phyloP scores from a whole-genome alignment of 2,888 invertebrate genomes.

The Hemicrepidius hirtus region DNA sequence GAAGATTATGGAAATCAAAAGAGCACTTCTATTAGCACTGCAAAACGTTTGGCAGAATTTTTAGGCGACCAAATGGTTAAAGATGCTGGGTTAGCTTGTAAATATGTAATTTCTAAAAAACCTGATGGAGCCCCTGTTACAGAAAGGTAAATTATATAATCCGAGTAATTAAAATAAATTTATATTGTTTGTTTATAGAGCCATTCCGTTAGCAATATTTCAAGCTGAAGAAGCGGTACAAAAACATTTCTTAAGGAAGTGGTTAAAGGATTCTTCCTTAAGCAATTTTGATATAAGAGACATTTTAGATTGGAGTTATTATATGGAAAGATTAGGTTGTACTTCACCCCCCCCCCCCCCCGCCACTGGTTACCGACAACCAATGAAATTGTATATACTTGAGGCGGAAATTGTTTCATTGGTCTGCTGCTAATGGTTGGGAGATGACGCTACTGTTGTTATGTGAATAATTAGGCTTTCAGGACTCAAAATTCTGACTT shows the following conservation, averaged over 20 bases:
- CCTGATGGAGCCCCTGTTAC: constrained; percentile 95
- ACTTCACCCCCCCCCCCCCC: too few species aligned
- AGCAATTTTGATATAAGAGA: constrained; percentile 92
- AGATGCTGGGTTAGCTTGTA: constrained; percentile 97
- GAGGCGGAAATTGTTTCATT: too few species aligned
- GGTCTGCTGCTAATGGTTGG: too few species aligned
- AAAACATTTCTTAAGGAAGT: constrained; percentile 91
- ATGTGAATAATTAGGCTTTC: too few species aligned
- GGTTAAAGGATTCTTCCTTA: constrained; percentile 91
- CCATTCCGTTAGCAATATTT: constrained; percentile 96
- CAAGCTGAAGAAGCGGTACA: constrained; percentile 93
- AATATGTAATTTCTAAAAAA: constrained; percentile 95
- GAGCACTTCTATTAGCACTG: constrained; percentile 98
- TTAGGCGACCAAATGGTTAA: constrained; percentile 99
- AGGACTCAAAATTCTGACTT: too few species aligned
- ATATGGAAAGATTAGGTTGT: constrained; percentile 95
- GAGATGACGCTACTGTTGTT: too few species aligned
- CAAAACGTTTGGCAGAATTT: constrained; percentile 97
- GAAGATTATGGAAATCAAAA: constrained; percentile 98
- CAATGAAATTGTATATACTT: too few species aligned
- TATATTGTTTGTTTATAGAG: constrained; percentile 77
- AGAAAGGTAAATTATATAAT: constrained; percentile 81
- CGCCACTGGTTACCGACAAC: too few species aligned
- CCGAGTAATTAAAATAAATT: too few species aligned
- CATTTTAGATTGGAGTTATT: constrained; percentile 98